Conservation (phyloP, 2,888 invertebrate genomes). For the Stomorhina lunata region DNA sequence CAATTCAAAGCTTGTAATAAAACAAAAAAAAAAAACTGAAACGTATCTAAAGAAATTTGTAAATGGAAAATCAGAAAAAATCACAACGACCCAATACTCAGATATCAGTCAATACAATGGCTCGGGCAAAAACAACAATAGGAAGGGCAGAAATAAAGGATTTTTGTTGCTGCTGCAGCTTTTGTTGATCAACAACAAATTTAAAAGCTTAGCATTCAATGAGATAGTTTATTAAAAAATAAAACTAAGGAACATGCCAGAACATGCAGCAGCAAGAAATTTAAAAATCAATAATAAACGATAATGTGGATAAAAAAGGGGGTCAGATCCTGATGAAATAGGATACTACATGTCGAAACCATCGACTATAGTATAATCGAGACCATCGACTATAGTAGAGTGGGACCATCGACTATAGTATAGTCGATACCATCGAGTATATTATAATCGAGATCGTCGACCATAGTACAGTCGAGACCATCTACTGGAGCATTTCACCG, state of each 20-base stretch:
- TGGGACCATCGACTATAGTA: too few relatives aligned
- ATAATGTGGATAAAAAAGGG: constrained; percentile 1
- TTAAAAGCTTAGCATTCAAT: constrained; percentile 60
- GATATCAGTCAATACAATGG: constrained; percentile 31
- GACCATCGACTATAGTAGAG: too few relatives aligned
- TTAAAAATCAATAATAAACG: constrained; percentile 18
- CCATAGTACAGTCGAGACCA: too few relatives aligned
- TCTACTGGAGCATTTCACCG: too few relatives aligned
- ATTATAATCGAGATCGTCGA: too few relatives aligned
- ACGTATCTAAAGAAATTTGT: constrained; percentile 26
- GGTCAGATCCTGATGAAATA: neutral
- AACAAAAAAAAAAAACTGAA: constrained; percentile 10
- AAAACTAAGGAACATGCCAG: neutral
- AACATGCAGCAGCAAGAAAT: neutral
- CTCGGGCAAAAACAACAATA: constrained; percentile 6
- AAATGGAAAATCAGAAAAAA: constrained; percentile 27
- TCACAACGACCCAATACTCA: constrained; percentile 33
- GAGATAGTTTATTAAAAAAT: constrained; percentile 44
- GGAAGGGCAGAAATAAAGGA: constrained; percentile 13
- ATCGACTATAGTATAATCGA: too few relatives aligned
- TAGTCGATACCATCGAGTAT: too few relatives aligned
- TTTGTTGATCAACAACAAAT: constrained; percentile 59
- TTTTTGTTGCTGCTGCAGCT: constrained; percentile 19
- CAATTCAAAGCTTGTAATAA: constrained; percentile 32
- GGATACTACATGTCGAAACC: too few relatives aligned